Percentiles rank a stretch among this genome's conserved stretches.
Evolutionary conservation across 2,113 vertebrate genomes (phyloP).

Genomic region (Xiphophorus maculatus): DNA sequence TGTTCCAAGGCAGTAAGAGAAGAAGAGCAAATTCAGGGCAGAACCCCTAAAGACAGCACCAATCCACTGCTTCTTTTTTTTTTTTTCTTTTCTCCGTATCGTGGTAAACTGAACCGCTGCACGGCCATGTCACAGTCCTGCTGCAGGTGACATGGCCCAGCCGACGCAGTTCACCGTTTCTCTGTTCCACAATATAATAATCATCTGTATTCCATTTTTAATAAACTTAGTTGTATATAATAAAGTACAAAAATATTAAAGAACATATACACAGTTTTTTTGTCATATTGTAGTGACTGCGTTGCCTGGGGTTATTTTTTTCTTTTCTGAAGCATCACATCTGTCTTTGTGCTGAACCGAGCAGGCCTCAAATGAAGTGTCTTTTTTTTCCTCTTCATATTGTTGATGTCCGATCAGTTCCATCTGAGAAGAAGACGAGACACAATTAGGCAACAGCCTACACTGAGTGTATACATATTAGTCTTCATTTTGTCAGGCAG

Average conservation of each 20-base stretch:
- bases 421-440: conserved; percentile 79
- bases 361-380: conserved; percentile 73
- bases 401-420: conserved; percentile 93
- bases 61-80: conserved; percentile 65
- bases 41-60: conserved; percentile 75
- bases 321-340: conserved; percentile 64
- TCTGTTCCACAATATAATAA: conserved; percentile 82
- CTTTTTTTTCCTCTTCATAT: conserved; percentile 83
- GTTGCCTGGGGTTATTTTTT: conserved; percentile 51
- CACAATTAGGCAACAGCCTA: not conserved
- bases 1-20: conserved; percentile 64
- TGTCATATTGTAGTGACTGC: conserved; percentile 85
- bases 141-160: conserved; percentile 76
- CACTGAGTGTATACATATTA: too few relatives aligned
- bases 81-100: not conserved
- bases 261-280: conserved; percentile 87
- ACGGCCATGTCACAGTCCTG: conserved; percentile 75
- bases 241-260: conserved; percentile 95
- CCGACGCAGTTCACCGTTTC: conserved; percentile 61
- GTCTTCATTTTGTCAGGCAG: too few relatives aligned
- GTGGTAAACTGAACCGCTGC: conserved; percentile 62
- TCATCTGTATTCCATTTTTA: conserved; percentile 86
- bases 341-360: conserved; percentile 80
- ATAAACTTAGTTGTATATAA: conserved; percentile 93
- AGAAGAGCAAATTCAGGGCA: conserved; percentile 63